Evolutionary conservation across 2,113 vertebrate species (phyloP), one percentile per base, ranked within the genome.

Genomic region (Thalassarche chlororhynchos): DNA sequence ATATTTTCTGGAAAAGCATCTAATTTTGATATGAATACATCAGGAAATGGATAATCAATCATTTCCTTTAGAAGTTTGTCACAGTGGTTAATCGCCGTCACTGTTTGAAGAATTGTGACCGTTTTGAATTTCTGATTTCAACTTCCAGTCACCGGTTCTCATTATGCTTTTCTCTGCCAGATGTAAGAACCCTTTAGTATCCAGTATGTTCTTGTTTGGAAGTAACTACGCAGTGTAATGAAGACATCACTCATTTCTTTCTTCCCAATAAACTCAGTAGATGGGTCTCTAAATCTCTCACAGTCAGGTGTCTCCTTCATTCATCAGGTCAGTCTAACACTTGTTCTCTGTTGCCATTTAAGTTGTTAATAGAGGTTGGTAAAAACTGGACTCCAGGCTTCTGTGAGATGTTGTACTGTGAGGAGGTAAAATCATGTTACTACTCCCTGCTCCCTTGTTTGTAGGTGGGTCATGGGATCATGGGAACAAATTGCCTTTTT

Each of bases 51-150:
- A 74, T 85, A 94, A 96, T 96, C 91, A 92, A 96, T 95, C 96
- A 89, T 94, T 91, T 95, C 96, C 93, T 96, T 96, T 83, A 96
- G 93, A 97, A 95, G 89, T 97, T 94, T 96, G 89, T 95, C 34
- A 57, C 96, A 94, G 95, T 85, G 89, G 97, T 97, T 97, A 96
- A 96, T 97, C 81, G 89, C 94, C 8, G 80, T 97, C 95, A 87
- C 81, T 93, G 84, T 94, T 92, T 95, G 91, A 96, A 96, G 93
- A 95, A 96, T 96, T 95, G 94, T 96, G 93, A 94, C 94, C 78
- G 58, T 96, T 97, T 96, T 96, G 89, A 96, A 96, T 97, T 97
- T 94, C 96, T 96, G 96, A 91, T 96, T 97, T 97, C 95, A 95
- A 51, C 95, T 97, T 97, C 89, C 96, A 97, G 94, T 96, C 86